These are phyloP conservation scores for Sinocyclocheilus anophthalmus DNA, from an alignment of 2,113 vertebrate genomes.

Conservation along the genomic window DNA sequence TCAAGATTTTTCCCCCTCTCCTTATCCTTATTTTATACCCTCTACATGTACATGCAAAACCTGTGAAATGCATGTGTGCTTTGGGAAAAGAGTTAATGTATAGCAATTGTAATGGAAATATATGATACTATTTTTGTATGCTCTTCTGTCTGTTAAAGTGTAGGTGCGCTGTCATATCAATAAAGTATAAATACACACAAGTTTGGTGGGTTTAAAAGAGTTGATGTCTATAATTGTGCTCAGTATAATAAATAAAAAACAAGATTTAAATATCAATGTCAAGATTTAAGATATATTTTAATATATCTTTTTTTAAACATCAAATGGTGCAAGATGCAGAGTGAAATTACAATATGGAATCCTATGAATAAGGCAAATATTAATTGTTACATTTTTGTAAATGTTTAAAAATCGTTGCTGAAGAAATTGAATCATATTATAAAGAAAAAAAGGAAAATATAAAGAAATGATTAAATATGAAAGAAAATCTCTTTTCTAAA, in stretches of 20 bases:
- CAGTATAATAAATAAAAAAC: not conserved
- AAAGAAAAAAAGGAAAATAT: not conserved
- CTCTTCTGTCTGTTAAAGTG: conserved; percentile 56
- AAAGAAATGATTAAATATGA: not conserved
- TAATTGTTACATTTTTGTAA: not conserved
- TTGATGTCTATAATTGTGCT: not conserved
- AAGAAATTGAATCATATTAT: no score
- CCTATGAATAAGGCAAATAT: not conserved
- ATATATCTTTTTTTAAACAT: not conserved
- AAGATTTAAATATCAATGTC: no score
- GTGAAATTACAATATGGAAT: not conserved
- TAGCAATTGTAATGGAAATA: conserved; percentile 22
- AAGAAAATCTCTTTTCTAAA: not conserved
- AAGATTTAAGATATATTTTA: no score
- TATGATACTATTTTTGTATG: conserved; percentile 36
- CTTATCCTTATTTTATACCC: not conserved
- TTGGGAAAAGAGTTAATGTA: conserved; percentile 1
- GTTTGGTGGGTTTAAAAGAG: conserved; percentile 59
- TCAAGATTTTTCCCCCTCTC: not conserved
- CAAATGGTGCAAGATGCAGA: not conserved
- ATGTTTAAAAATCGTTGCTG: no score
- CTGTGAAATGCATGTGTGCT: conserved; percentile 33
- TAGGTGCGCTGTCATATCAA: conserved; percentile 50
- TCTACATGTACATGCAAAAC: conserved; percentile 8
- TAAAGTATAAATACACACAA: conserved; percentile 50